Conservation (phyloP, 2,888 invertebrate genomes). For the Callyntrura sp. region DNA sequence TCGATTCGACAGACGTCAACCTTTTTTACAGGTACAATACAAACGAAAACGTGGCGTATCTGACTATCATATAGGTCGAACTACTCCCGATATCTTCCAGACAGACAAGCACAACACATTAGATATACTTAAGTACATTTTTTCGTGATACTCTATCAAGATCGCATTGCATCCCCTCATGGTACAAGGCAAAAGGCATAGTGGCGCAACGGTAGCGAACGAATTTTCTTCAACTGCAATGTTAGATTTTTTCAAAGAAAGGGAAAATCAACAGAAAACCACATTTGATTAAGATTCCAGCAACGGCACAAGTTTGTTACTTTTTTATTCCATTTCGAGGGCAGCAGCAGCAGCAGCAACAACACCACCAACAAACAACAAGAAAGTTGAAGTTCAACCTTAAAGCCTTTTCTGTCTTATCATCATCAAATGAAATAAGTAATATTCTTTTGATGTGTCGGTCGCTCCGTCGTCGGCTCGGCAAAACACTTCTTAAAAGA, state of each 20-base stretch:
- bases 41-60: background rate
- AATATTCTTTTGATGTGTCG: conserved; percentile 71
- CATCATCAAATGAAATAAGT: conserved; percentile 62
- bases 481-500: conserved; percentile 61
- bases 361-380: background rate
- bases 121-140: background rate
- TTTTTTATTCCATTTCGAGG: conserved; percentile 36
- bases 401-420: conserved; percentile 51
- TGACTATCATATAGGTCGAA: background rate
- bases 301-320: conserved; percentile 25
- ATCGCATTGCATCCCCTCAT: conserved; percentile 62
- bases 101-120: background rate
- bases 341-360: background rate
- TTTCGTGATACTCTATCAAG: conserved; percentile 3
- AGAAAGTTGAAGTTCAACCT: conserved; percentile 24
- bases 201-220: conserved; percentile 41
- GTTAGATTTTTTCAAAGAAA: conserved; percentile 36
- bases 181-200: conserved; percentile 60
- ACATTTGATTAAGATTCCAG: conserved; percentile 75
- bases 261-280: conserved; percentile 43
- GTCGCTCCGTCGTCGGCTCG: conserved; percentile 54
- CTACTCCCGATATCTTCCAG: background rate
- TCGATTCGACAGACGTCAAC: conserved; percentile 56
- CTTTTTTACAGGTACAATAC: conserved; percentile 24
- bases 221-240: background rate